Percentiles rank a stretch among this genome's conserved stretches.
phyloP scores from a whole-genome alignment of 2,888 invertebrate species.

The Hylaea fasciaria region DNA sequence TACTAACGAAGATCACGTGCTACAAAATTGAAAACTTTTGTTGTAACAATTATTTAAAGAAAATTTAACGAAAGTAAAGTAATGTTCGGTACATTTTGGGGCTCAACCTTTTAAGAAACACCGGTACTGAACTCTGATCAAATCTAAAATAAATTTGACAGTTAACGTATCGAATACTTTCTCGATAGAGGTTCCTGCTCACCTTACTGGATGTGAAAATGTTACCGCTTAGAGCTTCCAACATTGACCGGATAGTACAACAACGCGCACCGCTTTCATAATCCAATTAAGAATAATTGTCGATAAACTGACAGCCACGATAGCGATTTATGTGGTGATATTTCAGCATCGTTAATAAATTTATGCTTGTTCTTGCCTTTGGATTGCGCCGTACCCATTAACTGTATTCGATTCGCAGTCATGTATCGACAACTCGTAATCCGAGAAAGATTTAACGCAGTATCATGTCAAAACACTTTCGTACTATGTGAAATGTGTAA shows the following conservation, averaged over 20 bases:
- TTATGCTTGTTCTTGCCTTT: conserved; percentile 83
- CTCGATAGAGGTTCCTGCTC: no score
- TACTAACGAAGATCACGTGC: no score
- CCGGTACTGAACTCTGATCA: no score
- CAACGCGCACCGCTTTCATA: conserved; percentile 77
- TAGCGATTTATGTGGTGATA: conserved; percentile 84
- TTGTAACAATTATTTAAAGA: no score
- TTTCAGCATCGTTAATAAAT: conserved; percentile 84
- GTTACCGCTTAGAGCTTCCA: conserved; percentile 46
- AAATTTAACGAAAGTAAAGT: no score
- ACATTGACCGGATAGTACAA: conserved; percentile 43
- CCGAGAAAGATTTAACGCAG: conserved; percentile 60
- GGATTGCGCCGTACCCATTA: conserved; percentile 79
- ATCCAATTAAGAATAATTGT: conserved; percentile 85
- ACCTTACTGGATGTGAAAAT: no score
- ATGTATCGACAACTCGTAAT: conserved; percentile 74
- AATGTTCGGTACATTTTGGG: no score
- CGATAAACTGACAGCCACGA: conserved; percentile 82
- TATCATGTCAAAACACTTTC: conserved; percentile 51
- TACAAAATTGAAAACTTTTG: no score
- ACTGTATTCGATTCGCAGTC: conserved; percentile 72
- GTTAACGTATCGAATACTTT: no score
- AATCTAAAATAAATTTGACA: no score
- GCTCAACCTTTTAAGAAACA: no score
- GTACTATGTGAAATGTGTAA: conserved; percentile 39